These are phyloP conservation scores for Monomorium pharaonis DNA, from an alignment of 1,140 invertebrate genomes.

Conservation along the genomic window DNA sequence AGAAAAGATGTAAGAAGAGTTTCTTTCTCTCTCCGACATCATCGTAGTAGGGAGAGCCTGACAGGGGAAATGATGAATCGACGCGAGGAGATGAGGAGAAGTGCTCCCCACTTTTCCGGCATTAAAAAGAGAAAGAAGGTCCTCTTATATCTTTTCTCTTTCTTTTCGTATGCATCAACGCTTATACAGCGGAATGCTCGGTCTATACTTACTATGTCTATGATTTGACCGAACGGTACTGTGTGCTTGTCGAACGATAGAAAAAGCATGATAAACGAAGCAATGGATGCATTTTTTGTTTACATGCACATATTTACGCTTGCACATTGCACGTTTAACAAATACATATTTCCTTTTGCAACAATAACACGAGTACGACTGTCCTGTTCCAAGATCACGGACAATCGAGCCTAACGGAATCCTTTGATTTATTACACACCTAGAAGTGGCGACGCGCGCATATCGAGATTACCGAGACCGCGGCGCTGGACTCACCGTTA, in stretches of 20 bases:
- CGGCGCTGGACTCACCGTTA: neutral
- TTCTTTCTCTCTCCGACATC: too few relatives aligned
- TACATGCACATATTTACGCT: conserved; percentile 26
- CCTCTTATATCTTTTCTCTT: too few relatives aligned
- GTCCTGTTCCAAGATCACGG: neutral
- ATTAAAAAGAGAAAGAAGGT: too few relatives aligned
- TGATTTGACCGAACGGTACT: conserved; percentile 24
- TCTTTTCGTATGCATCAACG: too few relatives aligned
- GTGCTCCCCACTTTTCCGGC: too few relatives aligned
- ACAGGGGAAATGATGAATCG: too few relatives aligned
- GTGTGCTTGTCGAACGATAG: neutral
- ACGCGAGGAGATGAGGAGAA: too few relatives aligned
- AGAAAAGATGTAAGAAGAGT: too few relatives aligned
- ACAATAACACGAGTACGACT: conserved; percentile 34
- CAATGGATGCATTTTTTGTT: conserved; percentile 17
- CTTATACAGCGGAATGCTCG: too few relatives aligned
- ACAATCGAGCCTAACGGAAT: conserved; percentile 35
- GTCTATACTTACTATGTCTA: too few relatives aligned
- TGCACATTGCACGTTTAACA: conserved; percentile 31
- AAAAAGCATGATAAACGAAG: conserved; percentile 6
- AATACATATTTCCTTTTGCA: conserved; percentile 40
- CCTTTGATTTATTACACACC: conserved; percentile 29
- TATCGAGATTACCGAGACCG: neutral
- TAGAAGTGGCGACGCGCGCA: neutral
- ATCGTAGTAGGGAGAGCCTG: too few relatives aligned